Base-by-base conservation (phyloP, 2,113 vertebrate genomes). In the Podarcis raffonei region DNA sequence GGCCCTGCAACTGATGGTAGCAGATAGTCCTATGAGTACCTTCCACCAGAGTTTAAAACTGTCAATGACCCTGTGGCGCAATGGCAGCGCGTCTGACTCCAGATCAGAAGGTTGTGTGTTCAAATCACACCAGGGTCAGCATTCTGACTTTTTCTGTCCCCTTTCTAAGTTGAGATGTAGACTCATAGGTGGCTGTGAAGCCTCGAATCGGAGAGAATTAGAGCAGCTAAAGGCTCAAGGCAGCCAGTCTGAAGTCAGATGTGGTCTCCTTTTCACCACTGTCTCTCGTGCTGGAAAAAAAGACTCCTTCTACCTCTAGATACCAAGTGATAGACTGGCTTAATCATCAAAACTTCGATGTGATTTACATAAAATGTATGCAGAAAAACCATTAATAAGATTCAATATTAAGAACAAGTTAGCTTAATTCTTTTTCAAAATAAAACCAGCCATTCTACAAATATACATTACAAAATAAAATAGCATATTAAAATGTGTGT, bases 81-180 rank as follows among this genome's bases (percentile, higher is more conserved):
- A 85, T 30, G 32, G 84, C 62, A 76, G 84, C 16, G 22, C 53
- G 15, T 75, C 48, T 85, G 83, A 75, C 71, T 75, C 83, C 83
- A 62, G 71, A 85, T 75, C 83, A 37, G n/a, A 62, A 85, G 71
- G 83, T 4, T 75, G 48, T 75, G 83, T 72, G 83, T 84, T 84
- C 42, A 23, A 75, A 59, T 75, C 71, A 85, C 22, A 75, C 32
- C 71, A 75, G 53, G 71, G 83, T 85, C 71, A 75, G 22, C 5
- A 18, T 27, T 57, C n/a, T 69, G 35, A 11, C 12, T 22, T 35
- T 35, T 65, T 23, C 8, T 59, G 30, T 32, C 42, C 6, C 53
- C 18, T 62, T 18, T 35, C 15, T 22, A 15, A 8, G 32, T 32
- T 20, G 20, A 75, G 32, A 32, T 35, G 72, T 35, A 6, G 15